phyloP scores from a whole-genome alignment of 2,888 invertebrate species.

The Acronicta alni region DNA sequence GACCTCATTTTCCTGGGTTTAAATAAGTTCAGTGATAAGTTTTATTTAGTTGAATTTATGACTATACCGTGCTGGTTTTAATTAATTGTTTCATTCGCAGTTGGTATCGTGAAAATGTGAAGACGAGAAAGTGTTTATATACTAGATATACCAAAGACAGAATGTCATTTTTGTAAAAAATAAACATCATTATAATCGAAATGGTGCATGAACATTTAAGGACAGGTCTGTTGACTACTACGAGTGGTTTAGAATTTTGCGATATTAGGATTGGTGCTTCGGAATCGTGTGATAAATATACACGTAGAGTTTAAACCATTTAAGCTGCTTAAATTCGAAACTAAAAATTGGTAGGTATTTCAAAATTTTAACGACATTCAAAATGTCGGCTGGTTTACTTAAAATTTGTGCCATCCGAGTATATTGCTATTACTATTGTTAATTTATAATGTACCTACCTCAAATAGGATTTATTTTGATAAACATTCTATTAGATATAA shows the following conservation, averaged over 20 bases:
- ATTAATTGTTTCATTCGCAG: conserved; percentile 42
- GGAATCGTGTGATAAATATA: conserved; percentile 28
- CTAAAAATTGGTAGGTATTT: conserved; percentile 3
- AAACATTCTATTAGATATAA: conserved; percentile 8
- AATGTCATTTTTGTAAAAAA: conserved; percentile 21
- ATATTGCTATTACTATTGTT: conserved; percentile 21
- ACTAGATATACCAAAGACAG: conserved; percentile 48
- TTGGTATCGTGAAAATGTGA: conserved; percentile 17
- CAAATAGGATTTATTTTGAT: conserved; percentile 6
- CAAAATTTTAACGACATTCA: conserved; percentile 22
- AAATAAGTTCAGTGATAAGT: conserved; percentile 15
- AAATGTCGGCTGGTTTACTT: conserved; percentile 41
- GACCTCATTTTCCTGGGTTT: conserved; percentile 5
- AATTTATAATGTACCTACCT: no score
- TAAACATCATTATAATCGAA: not conserved
- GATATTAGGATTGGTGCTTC: conserved; percentile 39
- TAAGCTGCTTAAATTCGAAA: conserved; percentile 11
- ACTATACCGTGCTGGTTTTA: conserved; percentile 26
- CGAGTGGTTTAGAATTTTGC: conserved; percentile 2
- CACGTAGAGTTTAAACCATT: conserved; percentile 13
- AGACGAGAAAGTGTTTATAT: conserved; percentile 29
- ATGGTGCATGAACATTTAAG: conserved; percentile 7
- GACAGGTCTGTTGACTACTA: conserved; percentile 17
- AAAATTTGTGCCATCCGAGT: conserved; percentile 32
- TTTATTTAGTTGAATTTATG: conserved; percentile 13